Evolutionary conservation across 1,140 invertebrate genomes (phyloP).

Genomic region (Calycopis cecrops): DNA sequence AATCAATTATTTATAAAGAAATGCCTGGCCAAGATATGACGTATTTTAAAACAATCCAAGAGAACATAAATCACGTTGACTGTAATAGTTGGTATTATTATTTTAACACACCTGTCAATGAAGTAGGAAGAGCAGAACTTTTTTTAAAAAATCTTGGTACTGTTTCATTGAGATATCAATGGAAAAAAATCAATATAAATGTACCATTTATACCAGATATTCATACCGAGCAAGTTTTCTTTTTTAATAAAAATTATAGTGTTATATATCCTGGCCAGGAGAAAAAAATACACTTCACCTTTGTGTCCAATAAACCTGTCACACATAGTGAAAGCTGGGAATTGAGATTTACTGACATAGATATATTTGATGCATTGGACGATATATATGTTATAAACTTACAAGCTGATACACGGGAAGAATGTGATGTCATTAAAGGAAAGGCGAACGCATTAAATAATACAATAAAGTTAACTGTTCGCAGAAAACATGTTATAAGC

Average conservation of each 20-base stretch:
- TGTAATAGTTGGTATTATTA: slow-evolving; percentile 60
- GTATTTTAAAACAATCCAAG: slow-evolving; percentile 37
- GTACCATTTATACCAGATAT: slow-evolving; percentile 48
- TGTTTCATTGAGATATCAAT: slow-evolving; percentile 53
- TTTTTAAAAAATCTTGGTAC: slow-evolving; percentile 59
- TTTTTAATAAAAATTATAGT: slow-evolving; percentile 66
- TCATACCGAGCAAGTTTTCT: slow-evolving; percentile 52
- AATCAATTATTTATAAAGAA: slow-evolving; percentile 48
- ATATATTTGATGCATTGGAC: slow-evolving; percentile 43
- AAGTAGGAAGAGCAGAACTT: slow-evolving; percentile 48
- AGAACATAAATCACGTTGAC: slow-evolving; percentile 39
- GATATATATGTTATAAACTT: slow-evolving; percentile 43
- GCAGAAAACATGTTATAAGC: slow-evolving; percentile 31
- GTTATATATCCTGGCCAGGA: slow-evolving; percentile 51
- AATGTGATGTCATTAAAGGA: slow-evolving; percentile 30
- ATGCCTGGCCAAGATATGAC: slow-evolving; percentile 29
- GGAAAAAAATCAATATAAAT: slow-evolving; percentile 50
- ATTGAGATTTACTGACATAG: slow-evolving; percentile 42
- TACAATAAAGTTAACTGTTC: slow-evolving; percentile 38
- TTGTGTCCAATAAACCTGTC: slow-evolving; percentile 44
- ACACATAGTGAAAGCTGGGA: slow-evolving; percentile 56
- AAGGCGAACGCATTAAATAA: slow-evolving; percentile 38
- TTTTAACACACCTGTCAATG: slow-evolving; percentile 49
- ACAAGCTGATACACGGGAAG: slow-evolving; percentile 46
- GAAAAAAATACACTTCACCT: slow-evolving; percentile 48